These are phyloP conservation scores for Calephelis virginiensis DNA, from an alignment of 1,140 invertebrate species.

Conservation along the genomic window DNA sequence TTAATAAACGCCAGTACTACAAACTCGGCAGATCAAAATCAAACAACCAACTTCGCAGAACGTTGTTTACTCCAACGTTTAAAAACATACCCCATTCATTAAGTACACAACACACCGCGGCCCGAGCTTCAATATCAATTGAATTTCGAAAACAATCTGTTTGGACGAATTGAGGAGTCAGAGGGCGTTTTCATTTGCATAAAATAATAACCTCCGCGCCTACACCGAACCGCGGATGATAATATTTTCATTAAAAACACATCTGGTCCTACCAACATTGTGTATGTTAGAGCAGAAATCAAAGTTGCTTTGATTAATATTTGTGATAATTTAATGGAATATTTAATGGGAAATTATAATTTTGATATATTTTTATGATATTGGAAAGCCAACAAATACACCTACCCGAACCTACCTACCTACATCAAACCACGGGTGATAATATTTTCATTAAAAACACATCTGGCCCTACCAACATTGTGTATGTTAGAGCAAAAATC, in stretches of 20 bases:
- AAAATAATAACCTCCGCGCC: constrained; percentile 39
- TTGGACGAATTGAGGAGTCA: constrained; percentile 55
- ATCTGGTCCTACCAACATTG: background rate
- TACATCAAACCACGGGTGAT: too few species aligned
- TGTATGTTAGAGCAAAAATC: too few species aligned
- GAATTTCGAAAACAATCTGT: constrained; percentile 63
- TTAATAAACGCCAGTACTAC: too few species aligned
- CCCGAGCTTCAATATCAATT: constrained; percentile 41
- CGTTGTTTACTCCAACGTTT: constrained; percentile 1
- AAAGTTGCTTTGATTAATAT: too few species aligned
- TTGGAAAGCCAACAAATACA: too few species aligned
- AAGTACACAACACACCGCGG: constrained; percentile 23
- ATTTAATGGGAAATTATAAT: too few species aligned
- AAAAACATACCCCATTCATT: constrained; percentile 36
- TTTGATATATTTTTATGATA: too few species aligned
- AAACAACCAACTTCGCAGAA: background rate
- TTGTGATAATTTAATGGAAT: too few species aligned
- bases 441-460: background rate
- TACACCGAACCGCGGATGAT: background rate
- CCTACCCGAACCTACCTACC: too few species aligned
- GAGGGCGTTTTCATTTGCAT: constrained; percentile 47
- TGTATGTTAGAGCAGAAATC: too few species aligned
- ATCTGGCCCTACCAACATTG: too few species aligned
- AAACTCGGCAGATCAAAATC: too few species aligned
- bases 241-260: constrained; percentile 19